Conservation (phyloP, 2,888 invertebrate species). For the Erannis defoliaria region DNA sequence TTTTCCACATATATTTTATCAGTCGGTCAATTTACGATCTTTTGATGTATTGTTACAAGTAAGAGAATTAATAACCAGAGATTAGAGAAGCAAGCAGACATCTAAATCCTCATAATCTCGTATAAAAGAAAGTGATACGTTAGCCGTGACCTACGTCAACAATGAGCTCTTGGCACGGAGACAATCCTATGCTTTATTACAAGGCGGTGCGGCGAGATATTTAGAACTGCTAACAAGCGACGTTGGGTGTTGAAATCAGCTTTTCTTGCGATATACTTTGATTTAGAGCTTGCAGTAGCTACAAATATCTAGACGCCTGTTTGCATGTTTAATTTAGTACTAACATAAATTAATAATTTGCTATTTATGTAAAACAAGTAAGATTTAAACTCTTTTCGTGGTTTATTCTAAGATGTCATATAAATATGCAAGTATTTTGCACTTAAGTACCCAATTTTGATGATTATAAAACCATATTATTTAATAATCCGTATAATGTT, state of each 20-base stretch:
- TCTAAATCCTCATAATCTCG: conserved; percentile 18
- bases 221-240: conserved; percentile 52
- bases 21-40: neutral
- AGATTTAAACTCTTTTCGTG: too few species aligned
- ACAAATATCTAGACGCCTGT: neutral
- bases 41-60: neutral
- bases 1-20: neutral
- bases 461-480: too few species aligned
- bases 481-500: too few species aligned
- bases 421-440: too few species aligned
- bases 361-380: too few species aligned
- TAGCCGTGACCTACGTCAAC: conserved; percentile 70
- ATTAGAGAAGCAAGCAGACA: conserved; percentile 3
- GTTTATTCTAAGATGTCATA: too few species aligned
- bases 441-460: too few species aligned
- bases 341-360: too few species aligned
- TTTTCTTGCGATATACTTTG: conserved; percentile 26
- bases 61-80: conserved; percentile 13
- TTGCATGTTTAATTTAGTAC: too few species aligned
- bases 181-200: conserved; percentile 56
- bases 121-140: conserved; percentile 18
- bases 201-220: conserved; percentile 53
- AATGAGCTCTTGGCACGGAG: conserved; percentile 68
- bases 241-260: conserved; percentile 29
- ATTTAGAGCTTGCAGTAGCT: conserved; percentile 18